Conservation (phyloP, 2,888 invertebrate genomes). For the Hydraecia micacea region DNA sequence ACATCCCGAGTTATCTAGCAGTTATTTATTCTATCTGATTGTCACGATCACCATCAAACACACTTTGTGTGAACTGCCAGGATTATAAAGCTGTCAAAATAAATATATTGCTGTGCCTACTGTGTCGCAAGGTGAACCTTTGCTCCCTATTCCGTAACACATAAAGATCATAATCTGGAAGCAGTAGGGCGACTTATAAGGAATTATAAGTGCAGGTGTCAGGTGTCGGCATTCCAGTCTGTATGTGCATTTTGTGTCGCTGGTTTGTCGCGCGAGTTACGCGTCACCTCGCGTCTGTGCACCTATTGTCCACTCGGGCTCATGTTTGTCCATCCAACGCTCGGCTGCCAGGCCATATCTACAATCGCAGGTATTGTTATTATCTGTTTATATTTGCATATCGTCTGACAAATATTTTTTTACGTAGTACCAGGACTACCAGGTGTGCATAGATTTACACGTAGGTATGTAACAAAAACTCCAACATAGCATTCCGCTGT, state of each 20-base stretch:
- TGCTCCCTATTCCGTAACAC: constrained; percentile 43
- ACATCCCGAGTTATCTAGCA: constrained; percentile 22
- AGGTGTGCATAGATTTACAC: constrained; percentile 26
- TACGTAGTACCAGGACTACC: constrained; percentile 6
- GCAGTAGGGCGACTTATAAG: constrained; percentile 42
- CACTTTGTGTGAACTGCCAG: constrained; percentile 33
- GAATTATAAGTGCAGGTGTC: constrained; percentile 71
- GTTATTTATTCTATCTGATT: constrained; percentile 46
- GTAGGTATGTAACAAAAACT: constrained; percentile 2
- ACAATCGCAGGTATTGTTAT: constrained; percentile 54
- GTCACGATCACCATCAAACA: constrained; percentile 40
- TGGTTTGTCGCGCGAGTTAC: constrained; percentile 4
- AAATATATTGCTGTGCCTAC: constrained; percentile 31
- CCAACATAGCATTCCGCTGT: neutral
- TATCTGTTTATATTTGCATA: constrained; percentile 61
- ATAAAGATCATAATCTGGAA: constrained; percentile 57
- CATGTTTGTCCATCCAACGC: constrained; percentile 13
- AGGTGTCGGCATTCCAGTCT: constrained; percentile 69
- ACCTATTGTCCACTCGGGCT: constrained; percentile 19
- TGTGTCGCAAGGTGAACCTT: constrained; percentile 23
- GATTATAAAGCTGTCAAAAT: constrained; percentile 61
- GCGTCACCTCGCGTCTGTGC: neutral
- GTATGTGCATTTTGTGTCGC: constrained; percentile 52
- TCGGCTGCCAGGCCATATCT: constrained; percentile 14
- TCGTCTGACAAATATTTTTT: constrained; percentile 34